Conservation (phyloP, 2,113 vertebrate species). For the Trachemys scripta region DNA sequence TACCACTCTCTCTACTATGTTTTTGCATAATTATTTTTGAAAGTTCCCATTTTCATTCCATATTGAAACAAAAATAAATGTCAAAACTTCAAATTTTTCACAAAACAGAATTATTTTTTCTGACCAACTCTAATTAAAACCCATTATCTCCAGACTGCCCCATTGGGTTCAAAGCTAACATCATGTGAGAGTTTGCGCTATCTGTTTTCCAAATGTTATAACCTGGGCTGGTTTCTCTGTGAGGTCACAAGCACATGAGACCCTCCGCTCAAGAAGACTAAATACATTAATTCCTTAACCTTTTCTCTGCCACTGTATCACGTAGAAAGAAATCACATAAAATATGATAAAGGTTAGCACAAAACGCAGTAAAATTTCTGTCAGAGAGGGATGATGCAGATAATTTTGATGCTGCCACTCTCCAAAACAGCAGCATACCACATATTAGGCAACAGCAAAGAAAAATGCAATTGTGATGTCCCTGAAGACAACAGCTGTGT, state of each 20-base stretch:
- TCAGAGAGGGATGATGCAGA: not conserved
- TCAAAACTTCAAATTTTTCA: too few relatives aligned
- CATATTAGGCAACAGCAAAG: accelerated
- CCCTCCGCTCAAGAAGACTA: not conserved
- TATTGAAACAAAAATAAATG: too few relatives aligned
- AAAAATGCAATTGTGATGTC: not conserved
- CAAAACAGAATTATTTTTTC: too few relatives aligned
- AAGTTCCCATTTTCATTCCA: too few relatives aligned
- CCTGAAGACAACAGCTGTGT: not conserved
- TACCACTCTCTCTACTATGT: too few relatives aligned
- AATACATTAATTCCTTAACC: not conserved
- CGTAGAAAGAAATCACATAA: not conserved
- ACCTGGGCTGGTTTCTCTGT: not conserved
- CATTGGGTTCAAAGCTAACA: not conserved
- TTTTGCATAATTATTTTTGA: too few relatives aligned
- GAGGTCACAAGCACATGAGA: not conserved
- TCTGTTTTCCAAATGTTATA: not conserved
- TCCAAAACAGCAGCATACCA: not conserved
- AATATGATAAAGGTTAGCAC: not conserved
- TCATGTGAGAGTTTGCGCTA: not conserved
- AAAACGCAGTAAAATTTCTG: not conserved
- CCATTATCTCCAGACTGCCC: too few relatives aligned
- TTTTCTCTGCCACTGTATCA: not conserved
- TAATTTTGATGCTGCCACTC: not conserved
- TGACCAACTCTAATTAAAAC: too few relatives aligned